Percentiles rank a stretch among this genome's conserved stretches.
Conservation (phyloP, 1,140 invertebrate genomes). For the Polypedilum pembai region DNA sequence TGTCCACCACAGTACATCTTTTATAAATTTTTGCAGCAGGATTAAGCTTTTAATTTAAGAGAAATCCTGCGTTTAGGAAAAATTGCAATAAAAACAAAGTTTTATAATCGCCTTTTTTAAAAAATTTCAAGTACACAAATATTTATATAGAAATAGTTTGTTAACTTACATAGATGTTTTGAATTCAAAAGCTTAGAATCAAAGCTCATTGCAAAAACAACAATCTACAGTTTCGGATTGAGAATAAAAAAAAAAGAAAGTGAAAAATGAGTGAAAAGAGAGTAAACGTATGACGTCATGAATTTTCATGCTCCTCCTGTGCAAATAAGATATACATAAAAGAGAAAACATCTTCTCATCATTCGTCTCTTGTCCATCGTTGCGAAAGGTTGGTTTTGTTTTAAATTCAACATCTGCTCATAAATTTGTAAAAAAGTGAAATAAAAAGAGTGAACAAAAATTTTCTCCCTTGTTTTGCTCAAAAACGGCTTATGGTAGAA, state of each 20-base stretch:
- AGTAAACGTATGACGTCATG: neutral
- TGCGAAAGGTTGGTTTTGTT: neutral
- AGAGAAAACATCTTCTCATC: neutral
- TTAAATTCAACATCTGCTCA: too few species aligned
- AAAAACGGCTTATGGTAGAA: neutral
- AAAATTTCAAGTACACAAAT: too few species aligned
- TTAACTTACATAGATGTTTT: neutral
- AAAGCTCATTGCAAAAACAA: too few species aligned
- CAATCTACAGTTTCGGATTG: too few species aligned
- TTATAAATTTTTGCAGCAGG: too few species aligned
- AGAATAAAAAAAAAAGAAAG: neutral
- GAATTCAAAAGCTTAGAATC: neutral
- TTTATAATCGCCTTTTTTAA: too few species aligned
- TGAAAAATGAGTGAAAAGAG: neutral
- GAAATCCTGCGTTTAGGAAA: too few species aligned
- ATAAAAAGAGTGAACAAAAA: slow-evolving; percentile 7
- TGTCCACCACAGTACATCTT: too few species aligned
- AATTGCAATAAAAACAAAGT: too few species aligned
- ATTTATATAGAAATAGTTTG: too few species aligned
- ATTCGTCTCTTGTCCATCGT: neutral
- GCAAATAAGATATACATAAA: slow-evolving; percentile 9
- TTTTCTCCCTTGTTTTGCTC: neutral
- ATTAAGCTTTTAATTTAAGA: too few species aligned
- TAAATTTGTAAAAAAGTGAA: neutral
- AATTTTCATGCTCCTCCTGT: neutral